Evolutionary conservation across 2,888 invertebrate species (phyloP).

Genomic region (Metopia argyrocephala): DNA sequence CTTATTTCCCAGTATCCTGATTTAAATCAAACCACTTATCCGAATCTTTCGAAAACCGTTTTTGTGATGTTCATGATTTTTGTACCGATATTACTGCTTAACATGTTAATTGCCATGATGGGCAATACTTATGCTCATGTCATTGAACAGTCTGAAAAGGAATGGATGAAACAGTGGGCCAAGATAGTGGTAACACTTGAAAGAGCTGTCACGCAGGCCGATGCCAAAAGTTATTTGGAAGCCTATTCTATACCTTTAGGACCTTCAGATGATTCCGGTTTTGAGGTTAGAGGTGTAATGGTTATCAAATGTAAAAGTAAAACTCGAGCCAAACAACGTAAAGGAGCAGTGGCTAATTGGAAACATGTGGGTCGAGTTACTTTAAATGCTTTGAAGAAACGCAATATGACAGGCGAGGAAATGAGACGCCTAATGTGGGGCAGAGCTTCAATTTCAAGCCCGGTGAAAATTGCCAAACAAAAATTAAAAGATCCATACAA

Average conservation of each 20-base stretch:
- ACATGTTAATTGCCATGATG: slow-evolving; percentile 99
- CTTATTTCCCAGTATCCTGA: slow-evolving; percentile 89
- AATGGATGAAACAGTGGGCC: slow-evolving; percentile 99
- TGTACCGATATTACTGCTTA: slow-evolving; percentile 95
- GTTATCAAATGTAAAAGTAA: slow-evolving; percentile 98
- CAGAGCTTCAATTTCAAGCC: slow-evolving; percentile 91
- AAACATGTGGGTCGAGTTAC: slow-evolving; percentile 96
- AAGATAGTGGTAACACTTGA: slow-evolving; percentile 98
- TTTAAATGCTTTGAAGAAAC: slow-evolving; percentile 88
- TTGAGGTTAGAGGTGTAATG: slow-evolving; percentile 95
- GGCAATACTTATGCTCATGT: slow-evolving; percentile 99
- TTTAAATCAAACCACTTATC: slow-evolving; percentile 92
- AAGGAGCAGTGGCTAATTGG: slow-evolving; percentile 98
- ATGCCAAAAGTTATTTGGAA: slow-evolving; percentile 93
- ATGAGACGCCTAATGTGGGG: slow-evolving; percentile 94
- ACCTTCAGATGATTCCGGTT: slow-evolving; percentile 89
- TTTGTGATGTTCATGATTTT: slow-evolving; percentile 99
- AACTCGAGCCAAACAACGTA: slow-evolving; percentile 96
- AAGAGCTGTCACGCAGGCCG: slow-evolving; percentile 92
- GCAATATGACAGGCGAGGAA: slow-evolving; percentile 92
- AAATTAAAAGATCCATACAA: slow-evolving; percentile 78
- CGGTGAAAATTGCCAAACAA: slow-evolving; percentile 85
- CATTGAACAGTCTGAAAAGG: slow-evolving; percentile 98
- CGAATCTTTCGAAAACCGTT: slow-evolving; percentile 95
- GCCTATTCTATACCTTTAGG: slow-evolving; percentile 96